Evolutionary conservation across 2,113 vertebrate genomes (phyloP).

Genomic region (Diphyllodes magnificus): DNA sequence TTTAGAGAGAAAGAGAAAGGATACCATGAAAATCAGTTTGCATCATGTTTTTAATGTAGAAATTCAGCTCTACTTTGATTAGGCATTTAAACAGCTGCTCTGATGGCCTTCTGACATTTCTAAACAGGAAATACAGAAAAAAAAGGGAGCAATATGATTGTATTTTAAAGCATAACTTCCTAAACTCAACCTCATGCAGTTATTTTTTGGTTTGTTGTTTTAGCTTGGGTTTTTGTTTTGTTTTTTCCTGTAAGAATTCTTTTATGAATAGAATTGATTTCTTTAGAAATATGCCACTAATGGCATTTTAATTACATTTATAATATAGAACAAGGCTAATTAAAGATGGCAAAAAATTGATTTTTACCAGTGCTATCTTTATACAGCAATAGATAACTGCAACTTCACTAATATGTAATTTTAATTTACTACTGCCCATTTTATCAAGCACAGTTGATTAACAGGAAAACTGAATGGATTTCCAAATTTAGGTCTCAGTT

Average conservation of each 20-base stretch:
- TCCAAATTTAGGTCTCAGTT: not conserved
- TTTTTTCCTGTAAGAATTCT: not conserved
- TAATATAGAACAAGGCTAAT: not conserved
- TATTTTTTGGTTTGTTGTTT: not conserved
- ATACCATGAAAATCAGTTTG: not conserved
- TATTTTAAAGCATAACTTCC: not conserved
- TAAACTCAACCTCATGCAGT: not conserved
- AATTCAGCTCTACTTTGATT: not conserved
- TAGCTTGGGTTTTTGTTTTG: not conserved
- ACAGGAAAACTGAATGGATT: not conserved
- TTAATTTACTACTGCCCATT: not conserved
- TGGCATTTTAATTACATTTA: not conserved
- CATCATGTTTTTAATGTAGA: not conserved
- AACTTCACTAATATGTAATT: not conserved
- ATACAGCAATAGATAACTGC: not conserved
- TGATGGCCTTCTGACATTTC: not conserved
- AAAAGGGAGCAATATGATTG: not conserved
- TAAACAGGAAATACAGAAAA: not conserved
- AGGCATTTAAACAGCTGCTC: not conserved
- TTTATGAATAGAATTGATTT: not conserved
- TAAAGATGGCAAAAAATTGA: not conserved
- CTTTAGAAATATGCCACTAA: not conserved
- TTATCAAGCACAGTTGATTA: not conserved
- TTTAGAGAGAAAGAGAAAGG: not conserved
- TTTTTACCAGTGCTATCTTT: not conserved